phyloP scores from a whole-genome alignment of 92 coral and sea anemone species.

The Phymanthus crucifer region DNA sequence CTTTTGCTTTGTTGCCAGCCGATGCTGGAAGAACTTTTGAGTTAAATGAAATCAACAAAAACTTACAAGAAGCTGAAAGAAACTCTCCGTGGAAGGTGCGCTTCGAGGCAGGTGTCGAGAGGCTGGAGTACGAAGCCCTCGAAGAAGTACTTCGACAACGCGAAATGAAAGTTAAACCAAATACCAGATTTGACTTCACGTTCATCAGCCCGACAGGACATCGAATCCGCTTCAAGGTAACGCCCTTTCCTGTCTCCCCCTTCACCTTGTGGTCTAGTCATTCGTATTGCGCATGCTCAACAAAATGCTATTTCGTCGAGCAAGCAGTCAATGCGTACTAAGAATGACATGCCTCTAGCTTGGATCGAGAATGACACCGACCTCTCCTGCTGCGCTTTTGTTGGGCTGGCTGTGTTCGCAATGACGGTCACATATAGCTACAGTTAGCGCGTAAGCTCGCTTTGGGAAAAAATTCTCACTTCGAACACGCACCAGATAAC shows the following conservation, averaged over 20 bases:
- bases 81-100: background rate
- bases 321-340: no score
- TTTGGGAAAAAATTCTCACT: no score
- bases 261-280: no score
- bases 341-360: no score
- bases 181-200: conserved; percentile 9
- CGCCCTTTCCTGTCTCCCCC: background rate
- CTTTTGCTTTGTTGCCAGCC: background rate
- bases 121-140: background rate
- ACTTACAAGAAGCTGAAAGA: background rate
- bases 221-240: conserved; percentile 1
- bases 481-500: no score
- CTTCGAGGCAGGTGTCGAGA: background rate
- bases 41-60: background rate
- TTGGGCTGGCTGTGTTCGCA: no score
- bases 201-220: background rate
- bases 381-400: no score
- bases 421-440: no score
- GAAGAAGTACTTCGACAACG: background rate
- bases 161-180: background rate
- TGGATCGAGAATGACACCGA: no score
- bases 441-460: no score
- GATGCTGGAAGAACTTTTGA: background rate
- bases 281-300: no score
- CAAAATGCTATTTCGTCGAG: no score